Base-by-base conservation (phyloP, 2,888 invertebrate species). In the Crematogaster levior region DNA sequence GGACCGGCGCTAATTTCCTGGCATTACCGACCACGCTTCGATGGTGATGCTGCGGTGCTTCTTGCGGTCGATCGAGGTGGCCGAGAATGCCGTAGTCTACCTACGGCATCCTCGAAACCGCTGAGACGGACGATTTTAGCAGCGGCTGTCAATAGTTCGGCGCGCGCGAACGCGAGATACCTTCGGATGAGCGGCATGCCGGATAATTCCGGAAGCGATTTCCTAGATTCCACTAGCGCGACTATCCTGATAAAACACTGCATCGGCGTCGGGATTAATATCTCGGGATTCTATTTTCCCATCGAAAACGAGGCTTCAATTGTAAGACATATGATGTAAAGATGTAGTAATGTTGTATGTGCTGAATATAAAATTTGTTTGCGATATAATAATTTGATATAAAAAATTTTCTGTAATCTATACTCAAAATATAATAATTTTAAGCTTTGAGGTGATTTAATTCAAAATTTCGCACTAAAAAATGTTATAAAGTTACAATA, bases 61-160 rank as follows among this genome's bases (percentile, higher is more conserved):
- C 89, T 89, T 85, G 89, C 85, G 86, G 90, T 90, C 87, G 90
- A 87, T 86, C 84, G 86, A 86, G 85, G 87, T 85, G 84, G 86
- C 72, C 80, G 75, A 84, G 87, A 88, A 88, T 87, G 84, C 82
- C 68, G 81, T 37, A 81, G 86, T 87, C 63, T 85, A 85, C 81
- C 84, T 74, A 70, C 83, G 74, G 84, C 82, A 81, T 86, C 82
- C 68, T 63, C 80, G 81, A 65, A 30, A 70, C 43, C 77, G 34
- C 77, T 43, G 43, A 12, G 12, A 30, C 30, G 34, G 43, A 12
- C 56, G 43, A 46, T 48, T 79, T 79, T 70, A 77, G 75, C 53
- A 68, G 53, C 34, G 77, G 21, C 21, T 43, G 56, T 18, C 72
- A 56, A 79, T 34, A 43, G 77, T 40, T 46, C 12, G 40, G 30